Conservation (phyloP, 2,888 invertebrate genomes). For the Tridacna crocea region DNA sequence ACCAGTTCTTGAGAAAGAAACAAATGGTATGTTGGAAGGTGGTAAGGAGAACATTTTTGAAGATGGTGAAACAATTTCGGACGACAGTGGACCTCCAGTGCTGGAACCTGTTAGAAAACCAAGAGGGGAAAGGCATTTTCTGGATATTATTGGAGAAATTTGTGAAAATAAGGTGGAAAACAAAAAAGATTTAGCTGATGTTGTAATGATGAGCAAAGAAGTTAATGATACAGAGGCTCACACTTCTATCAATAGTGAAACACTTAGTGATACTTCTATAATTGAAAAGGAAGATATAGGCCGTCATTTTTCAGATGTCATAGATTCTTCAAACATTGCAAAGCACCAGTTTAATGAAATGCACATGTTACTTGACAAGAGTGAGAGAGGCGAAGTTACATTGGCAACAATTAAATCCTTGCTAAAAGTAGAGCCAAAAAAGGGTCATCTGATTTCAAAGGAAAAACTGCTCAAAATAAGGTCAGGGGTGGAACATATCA, state of each 20-base stretch:
- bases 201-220: background rate
- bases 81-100: slow-evolving; percentile 34
- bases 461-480: slow-evolving; percentile 45
- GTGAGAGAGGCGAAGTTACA: slow-evolving; percentile 51
- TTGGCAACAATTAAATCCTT: slow-evolving; percentile 17
- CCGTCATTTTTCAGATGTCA: slow-evolving; percentile 54
- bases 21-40: background rate
- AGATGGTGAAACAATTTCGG: no score
- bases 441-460: slow-evolving; percentile 1
- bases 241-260: background rate
- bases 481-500: slow-evolving; percentile 39
- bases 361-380: slow-evolving; percentile 41
- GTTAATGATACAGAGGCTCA: background rate
- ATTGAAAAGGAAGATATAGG: slow-evolving; percentile 35
- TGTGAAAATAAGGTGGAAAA: background rate
- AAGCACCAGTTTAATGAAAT: slow-evolving; percentile 19
- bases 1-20: slow-evolving; percentile 44
- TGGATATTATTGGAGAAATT: slow-evolving; percentile 51
- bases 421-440: slow-evolving; percentile 3
- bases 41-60: background rate
- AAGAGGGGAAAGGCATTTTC: slow-evolving; percentile 60
- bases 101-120: slow-evolving; percentile 41
- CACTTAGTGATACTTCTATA: background rate
- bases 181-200: background rate
- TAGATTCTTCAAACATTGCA: slow-evolving; percentile 17